These are phyloP conservation scores for Paedocypris sp. DNA, from an alignment of 2,113 vertebrate species.

Conservation along the genomic window DNA sequence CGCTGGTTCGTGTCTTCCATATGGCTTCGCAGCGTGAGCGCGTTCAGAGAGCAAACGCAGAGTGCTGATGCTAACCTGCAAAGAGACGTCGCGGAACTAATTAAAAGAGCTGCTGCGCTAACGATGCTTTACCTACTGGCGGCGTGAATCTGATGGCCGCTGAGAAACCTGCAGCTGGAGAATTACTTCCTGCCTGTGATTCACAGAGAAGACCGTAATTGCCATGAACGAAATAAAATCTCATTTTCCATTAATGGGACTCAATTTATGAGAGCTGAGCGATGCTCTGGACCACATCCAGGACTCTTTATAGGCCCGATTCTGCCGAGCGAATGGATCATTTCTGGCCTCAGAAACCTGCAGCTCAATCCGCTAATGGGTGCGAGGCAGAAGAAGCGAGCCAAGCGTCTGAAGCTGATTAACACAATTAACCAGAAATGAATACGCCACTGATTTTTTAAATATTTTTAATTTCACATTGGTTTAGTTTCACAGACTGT, in stretches of 20 bases:
- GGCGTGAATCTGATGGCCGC: background rate
- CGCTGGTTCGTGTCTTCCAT: constrained; percentile 16
- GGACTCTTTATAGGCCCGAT: background rate
- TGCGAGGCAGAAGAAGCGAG: background rate
- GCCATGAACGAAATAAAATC: background rate
- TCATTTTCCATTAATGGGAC: background rate
- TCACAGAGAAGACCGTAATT: background rate
- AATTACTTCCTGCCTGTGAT: background rate
- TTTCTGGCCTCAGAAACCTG: constrained; percentile 5
- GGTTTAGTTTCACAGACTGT: no score
- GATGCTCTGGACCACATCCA: constrained; percentile 11
- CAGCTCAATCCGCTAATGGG: constrained; percentile 30
- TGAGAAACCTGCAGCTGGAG: background rate
- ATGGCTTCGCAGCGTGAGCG: constrained; percentile 15
- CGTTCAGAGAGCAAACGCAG: background rate
- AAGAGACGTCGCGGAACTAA: constrained; percentile 7
- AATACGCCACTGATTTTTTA: background rate
- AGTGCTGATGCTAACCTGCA: constrained; percentile 2
- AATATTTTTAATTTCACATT: no score
- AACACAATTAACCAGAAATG: constrained; percentile 7
- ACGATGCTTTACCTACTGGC: background rate
- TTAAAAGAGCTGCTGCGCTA: background rate
- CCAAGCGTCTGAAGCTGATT: constrained; percentile 6
- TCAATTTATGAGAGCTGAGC: constrained; percentile 3
- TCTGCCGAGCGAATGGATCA: background rate